A percentile compares a stretch with the other conserved stretches of the same genome.
phyloP scores from a whole-genome alignment of 2,888 invertebrate species.

The Parascotia fuliginaria region DNA sequence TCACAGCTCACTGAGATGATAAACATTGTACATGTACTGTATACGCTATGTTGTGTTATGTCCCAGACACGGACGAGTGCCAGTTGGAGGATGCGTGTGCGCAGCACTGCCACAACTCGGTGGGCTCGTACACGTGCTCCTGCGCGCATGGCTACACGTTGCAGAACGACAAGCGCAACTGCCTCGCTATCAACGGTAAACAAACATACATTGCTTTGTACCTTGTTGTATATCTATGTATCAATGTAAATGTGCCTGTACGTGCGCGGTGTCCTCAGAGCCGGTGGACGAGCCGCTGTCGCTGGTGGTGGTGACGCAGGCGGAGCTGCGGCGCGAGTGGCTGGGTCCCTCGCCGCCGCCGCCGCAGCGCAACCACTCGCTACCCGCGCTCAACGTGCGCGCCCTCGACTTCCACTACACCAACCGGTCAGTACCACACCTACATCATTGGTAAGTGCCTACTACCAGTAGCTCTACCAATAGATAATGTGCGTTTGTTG shows the following conservation, averaged over 20 bases:
- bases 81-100: slow-evolving; percentile 89
- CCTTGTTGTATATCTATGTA: no score
- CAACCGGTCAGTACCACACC: slow-evolving; percentile 57
- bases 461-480: no score
- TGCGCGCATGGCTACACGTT: slow-evolving; percentile 90
- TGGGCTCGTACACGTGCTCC: slow-evolving; percentile 89
- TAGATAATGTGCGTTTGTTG: neutral
- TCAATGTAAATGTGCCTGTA: no score
- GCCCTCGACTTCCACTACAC: slow-evolving; percentile 72
- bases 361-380: slow-evolving; percentile 33
- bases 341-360: neutral
- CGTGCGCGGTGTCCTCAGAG: slow-evolving; percentile 74
- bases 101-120: slow-evolving; percentile 89
- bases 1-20: neutral
- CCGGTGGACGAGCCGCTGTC: slow-evolving; percentile 87
- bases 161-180: slow-evolving; percentile 83
- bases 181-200: slow-evolving; percentile 89
- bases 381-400: slow-evolving; percentile 72
- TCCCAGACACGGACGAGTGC: slow-evolving; percentile 92
- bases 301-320: slow-evolving; percentile 89
- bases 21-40: no score
- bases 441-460: no score
- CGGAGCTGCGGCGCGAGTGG: slow-evolving; percentile 87
- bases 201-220: no score
- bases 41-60: neutral